Conservation (phyloP, 92 coral and sea anemone genomes). For the Heteractis magnifica region DNA sequence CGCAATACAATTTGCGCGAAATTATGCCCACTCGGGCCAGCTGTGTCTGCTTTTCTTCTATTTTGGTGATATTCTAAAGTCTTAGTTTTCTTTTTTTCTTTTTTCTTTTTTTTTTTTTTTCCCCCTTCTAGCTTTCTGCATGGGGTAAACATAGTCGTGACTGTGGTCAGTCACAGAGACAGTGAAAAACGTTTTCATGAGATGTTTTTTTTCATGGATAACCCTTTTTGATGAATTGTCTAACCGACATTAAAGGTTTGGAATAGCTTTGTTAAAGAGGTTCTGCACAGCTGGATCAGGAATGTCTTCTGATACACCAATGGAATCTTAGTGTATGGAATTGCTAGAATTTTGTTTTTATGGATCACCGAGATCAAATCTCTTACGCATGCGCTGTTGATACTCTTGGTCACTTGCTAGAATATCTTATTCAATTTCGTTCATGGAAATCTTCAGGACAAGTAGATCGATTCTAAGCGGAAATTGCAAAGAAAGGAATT, state of each 20-base stretch:
- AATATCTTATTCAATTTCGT: not conserved
- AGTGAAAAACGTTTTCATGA: not conserved
- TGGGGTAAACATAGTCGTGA: constrained; percentile 84
- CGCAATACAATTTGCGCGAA: too few species aligned
- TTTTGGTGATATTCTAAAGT: not conserved
- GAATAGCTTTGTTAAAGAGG: constrained; percentile 8
- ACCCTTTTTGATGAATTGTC: not conserved
- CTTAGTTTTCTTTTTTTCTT: not conserved
- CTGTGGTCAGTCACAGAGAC: constrained; percentile 77
- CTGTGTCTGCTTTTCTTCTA: too few species aligned
- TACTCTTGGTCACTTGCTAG: not conserved
- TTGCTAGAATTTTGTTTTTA: not conserved
- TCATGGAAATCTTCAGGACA: not conserved
- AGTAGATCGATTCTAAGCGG: not conserved
- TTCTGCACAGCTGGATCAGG: constrained; percentile 3
- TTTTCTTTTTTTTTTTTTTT: constrained; percentile 10
- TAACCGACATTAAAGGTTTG: constrained; percentile 10
- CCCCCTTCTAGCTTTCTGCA: constrained; percentile 72
- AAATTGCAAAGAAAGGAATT: not conserved
- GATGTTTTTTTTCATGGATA: not conserved
- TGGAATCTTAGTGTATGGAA: not conserved
- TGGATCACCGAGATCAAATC: not conserved
- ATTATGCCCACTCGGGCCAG: too few species aligned
- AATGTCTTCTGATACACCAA: not conserved
- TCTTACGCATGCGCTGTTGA: constrained; percentile 14